phyloP scores from a whole-genome alignment of 2,888 invertebrate genomes.

The Cephus spinipes region DNA sequence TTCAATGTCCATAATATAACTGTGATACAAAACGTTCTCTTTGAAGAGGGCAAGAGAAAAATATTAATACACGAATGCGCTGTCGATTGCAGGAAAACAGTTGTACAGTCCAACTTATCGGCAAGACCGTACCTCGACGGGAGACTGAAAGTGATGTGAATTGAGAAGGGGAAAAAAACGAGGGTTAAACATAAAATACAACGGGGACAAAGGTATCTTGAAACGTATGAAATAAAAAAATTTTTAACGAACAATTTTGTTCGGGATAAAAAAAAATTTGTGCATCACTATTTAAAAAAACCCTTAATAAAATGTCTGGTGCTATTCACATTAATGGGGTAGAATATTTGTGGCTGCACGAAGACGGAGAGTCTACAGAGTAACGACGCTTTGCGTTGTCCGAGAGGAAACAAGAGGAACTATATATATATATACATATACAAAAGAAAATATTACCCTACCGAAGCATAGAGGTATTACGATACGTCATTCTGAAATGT shows the following conservation, averaged over 20 bases:
- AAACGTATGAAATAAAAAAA: neutral
- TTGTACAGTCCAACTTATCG: conserved; percentile 24
- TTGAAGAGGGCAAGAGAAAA: conserved; percentile 29
- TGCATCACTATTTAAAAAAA: neutral
- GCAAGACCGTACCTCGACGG: neutral
- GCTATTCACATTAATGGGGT: neutral
- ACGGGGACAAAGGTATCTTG: neutral
- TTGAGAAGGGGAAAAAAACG: neutral
- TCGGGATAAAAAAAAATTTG: neutral
- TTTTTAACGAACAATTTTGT: neutral
- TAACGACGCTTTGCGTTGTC: neutral
- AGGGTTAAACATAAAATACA: neutral
- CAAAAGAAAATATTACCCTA: conserved; percentile 8
- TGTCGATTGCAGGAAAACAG: conserved; percentile 15
- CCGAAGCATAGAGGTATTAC: neutral
- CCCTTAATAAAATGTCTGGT: neutral
- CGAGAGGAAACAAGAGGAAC: neutral
- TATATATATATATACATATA: neutral
- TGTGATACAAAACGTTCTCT: conserved; percentile 61
- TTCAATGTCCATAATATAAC: conserved; percentile 62
- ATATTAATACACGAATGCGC: conserved; percentile 7
- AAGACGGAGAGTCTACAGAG: neutral
- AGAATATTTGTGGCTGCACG: neutral
- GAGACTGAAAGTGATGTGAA: neutral
- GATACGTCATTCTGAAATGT: conserved; percentile 39